phyloP scores from a whole-genome alignment of 2,888 invertebrate species.

The Cerastis rubricosa region DNA sequence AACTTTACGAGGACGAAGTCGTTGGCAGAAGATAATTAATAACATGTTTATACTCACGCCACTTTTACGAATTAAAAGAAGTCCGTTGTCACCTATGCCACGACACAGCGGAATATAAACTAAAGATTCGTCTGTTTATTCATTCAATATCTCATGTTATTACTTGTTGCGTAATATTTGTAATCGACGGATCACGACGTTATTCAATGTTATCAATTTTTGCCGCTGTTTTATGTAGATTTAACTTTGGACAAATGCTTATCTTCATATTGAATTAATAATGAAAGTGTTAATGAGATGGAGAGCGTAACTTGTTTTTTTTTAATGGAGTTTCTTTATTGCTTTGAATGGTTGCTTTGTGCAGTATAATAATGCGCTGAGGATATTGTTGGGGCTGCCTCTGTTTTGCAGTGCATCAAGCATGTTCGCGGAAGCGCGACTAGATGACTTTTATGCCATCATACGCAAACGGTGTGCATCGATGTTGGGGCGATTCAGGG shows the following conservation, averaged over 20 bases:
- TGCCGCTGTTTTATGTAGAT: slow-evolving; percentile 13
- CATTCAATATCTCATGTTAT: slow-evolving; percentile 43
- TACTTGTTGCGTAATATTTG: slow-evolving; percentile 44
- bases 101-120: slow-evolving; percentile 44
- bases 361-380: too few relatives aligned
- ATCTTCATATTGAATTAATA: neutral
- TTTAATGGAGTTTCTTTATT: neutral
- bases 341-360: neutral
- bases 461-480: too few relatives aligned
- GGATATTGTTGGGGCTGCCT: too few relatives aligned
- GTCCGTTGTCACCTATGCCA: slow-evolving; percentile 20
- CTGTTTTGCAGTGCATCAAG: too few relatives aligned
- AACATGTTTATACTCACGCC: slow-evolving; percentile 42
- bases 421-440: too few relatives aligned
- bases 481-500: too few relatives aligned
- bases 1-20: neutral
- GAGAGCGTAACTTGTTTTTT: neutral
- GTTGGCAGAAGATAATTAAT: neutral
- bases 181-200: slow-evolving; percentile 51
- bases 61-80: slow-evolving; percentile 35
- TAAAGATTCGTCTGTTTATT: slow-evolving; percentile 53
- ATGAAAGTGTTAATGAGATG: neutral
- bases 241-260: neutral
- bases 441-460: too few relatives aligned
- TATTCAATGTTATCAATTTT: slow-evolving; percentile 62